These are phyloP conservation scores for Nymphalis urticae DNA, from an alignment of 2,888 invertebrate species.

Conservation along the genomic window DNA sequence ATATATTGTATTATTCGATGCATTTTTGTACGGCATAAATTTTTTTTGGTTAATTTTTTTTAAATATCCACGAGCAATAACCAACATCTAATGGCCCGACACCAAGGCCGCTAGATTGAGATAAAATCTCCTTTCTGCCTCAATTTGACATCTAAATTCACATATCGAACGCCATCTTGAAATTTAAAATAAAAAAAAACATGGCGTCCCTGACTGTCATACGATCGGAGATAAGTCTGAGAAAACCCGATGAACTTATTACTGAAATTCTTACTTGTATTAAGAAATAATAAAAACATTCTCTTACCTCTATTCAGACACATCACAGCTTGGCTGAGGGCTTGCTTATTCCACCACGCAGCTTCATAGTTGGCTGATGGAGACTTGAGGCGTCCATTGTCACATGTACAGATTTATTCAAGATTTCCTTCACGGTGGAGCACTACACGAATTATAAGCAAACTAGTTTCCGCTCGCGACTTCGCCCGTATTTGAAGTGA, in stretches of 20 bases:
- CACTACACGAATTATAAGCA: too few species aligned
- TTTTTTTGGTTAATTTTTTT: not conserved
- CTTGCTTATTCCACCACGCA: too few species aligned
- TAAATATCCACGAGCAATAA: not conserved
- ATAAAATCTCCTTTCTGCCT: conserved; percentile 52
- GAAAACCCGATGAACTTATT: conserved; percentile 15
- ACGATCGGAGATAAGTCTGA: conserved; percentile 47
- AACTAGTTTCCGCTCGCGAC: too few species aligned
- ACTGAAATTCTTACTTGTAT: conserved; percentile 38
- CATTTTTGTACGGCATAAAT: too few species aligned
- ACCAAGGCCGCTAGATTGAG: conserved; percentile 54
- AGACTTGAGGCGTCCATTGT: too few species aligned
- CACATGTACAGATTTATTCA: too few species aligned
- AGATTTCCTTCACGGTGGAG: too few species aligned
- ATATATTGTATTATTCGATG: too few species aligned
- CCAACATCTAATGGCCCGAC: conserved; percentile 34
- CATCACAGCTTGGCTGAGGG: too few species aligned
- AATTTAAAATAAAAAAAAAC: conserved; percentile 44
- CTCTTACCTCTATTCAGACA: too few species aligned
- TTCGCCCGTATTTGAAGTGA: too few species aligned
- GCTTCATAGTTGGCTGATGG: too few species aligned
- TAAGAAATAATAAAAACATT: not conserved
- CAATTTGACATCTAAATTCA: conserved; percentile 68
- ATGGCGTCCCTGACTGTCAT: conserved; percentile 51
- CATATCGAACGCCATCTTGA: conserved; percentile 65